Conservation (phyloP, 1,140 invertebrate genomes). For the Listronotus bonariensis region DNA sequence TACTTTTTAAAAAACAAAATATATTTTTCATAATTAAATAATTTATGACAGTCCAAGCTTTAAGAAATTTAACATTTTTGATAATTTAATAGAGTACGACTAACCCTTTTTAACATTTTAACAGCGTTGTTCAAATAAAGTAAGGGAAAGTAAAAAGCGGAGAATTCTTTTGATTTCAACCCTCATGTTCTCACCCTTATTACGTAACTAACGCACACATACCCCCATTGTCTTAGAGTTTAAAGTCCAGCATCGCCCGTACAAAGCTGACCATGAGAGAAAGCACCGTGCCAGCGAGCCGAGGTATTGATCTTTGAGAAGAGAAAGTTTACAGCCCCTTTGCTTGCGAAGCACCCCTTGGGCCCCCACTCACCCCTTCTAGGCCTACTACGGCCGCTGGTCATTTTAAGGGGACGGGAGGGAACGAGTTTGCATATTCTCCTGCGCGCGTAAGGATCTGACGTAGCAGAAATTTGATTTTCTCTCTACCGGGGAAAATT, state of each 20-base stretch:
- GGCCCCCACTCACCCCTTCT: conserved; percentile 34
- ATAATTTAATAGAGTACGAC: no score
- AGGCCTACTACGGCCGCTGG: conserved; percentile 51
- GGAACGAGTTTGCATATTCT: conserved; percentile 54
- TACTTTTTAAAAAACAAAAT: no score
- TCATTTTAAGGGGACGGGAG: conserved; percentile 51
- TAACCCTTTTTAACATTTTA: no score
- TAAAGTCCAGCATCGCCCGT: conserved; percentile 29
- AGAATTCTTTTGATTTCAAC: no score
- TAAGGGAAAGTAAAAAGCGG: no score
- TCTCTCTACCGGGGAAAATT: conserved; percentile 19
- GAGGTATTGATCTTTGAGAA: conserved; percentile 57
- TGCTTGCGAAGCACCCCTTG: conserved; percentile 36
- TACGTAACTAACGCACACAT: conserved; percentile 7
- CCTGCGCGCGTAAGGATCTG: conserved; percentile 37
- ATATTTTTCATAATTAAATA: no score
- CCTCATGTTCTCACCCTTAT: no score
- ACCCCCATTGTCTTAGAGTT: conserved; percentile 32
- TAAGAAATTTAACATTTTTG: no score
- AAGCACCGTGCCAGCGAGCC: conserved; percentile 37
- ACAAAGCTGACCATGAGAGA: conserved; percentile 39
- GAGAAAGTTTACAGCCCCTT: conserved; percentile 56
- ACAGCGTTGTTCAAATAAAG: no score
- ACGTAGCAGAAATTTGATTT: conserved; percentile 37
- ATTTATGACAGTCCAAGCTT: no score